Evolutionary conservation across 2,797 vertebrate genomes (phyloP), one percentile per base, ranked within the genome.

Genomic region (Peromyscus attwateri): DNA sequence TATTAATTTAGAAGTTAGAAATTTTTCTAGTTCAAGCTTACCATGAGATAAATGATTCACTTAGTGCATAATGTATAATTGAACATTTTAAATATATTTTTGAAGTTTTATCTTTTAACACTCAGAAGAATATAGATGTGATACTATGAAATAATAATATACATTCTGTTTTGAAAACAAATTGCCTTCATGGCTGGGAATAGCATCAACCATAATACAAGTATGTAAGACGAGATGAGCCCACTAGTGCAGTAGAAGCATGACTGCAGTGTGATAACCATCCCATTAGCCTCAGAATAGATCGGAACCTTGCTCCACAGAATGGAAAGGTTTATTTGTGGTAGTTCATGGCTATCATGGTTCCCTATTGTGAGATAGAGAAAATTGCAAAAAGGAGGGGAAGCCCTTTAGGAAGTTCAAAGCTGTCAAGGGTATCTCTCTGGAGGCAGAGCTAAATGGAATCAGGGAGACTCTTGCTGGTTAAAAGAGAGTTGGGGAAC

Each of bases 1-100:
- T 92, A 3, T 95, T 62, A 95, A 89, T 96, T 64, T 31, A 6
- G 40, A 73, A 94, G 89, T 89, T n/a, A 82, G n/a, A n/a, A 81
- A 80, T 64, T 17, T 31, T 97, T 97, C 81, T 87, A 96, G 95
- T 97, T 98, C 91, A 97, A 77, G 1, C 92, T 95, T 57, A 94
- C 3, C 8, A 14, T 95, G 29, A 3, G 2, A 1, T 85, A 92
- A 46, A 91, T 77, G 2, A 97, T 23, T 91, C 1, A 25, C 37
- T 88, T 70, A 93, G 3, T 94, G 49, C 79, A 43, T 81, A 84
- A 21, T 57, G 2, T 29, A 92, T 97, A 46, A 13, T 87, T 77
- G 12, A 43, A 92, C 23, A 75, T 62, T 98, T 90, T 68, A 95
- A 52, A 93, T 98, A 97, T 10, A 92, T 96, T 1, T 21, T n/a